Evolutionary conservation across 2,797 vertebrate species (phyloP).

Genomic region (Naso thynnoides): DNA sequence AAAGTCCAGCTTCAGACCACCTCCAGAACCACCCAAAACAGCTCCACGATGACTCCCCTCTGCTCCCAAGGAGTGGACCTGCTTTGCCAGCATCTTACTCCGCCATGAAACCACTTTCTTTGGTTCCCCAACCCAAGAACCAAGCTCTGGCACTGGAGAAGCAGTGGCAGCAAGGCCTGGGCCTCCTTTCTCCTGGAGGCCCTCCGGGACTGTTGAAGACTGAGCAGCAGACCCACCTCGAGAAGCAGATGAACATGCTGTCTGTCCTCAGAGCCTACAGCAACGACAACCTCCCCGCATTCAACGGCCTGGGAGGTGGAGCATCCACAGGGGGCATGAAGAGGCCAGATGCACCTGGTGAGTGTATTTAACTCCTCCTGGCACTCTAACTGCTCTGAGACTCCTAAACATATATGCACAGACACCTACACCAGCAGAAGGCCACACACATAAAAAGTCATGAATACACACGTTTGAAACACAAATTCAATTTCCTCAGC

Average conservation of each 20-base stretch:
- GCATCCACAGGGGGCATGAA: conserved; percentile 89
- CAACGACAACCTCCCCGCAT: conserved; percentile 93
- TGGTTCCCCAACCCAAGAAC: conserved; percentile 84
- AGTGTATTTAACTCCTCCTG: conserved; percentile 82
- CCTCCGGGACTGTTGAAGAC: conserved; percentile 89
- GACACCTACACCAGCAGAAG: conserved; percentile 22
- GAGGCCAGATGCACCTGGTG: conserved; percentile 97
- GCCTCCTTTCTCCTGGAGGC: conserved; percentile 89
- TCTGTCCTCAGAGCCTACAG: conserved; percentile 98
- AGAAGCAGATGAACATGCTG: conserved; percentile 96
- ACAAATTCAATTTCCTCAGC: conserved; percentile 64
- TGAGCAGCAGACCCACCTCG: conserved; percentile 90
- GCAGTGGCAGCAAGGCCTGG: conserved; percentile 89
- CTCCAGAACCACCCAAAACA: conserved; percentile 64
- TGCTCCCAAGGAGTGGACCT: conserved; percentile 68
- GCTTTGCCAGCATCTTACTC: conserved; percentile 57
- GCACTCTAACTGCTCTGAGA: conserved; percentile 34
- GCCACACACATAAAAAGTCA: conserved; percentile 30
- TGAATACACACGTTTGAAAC: conserved; percentile 42
- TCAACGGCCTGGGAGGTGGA: conserved; percentile 93
- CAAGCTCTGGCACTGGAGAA: conserved; percentile 88
- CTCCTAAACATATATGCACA: conserved; percentile 28
- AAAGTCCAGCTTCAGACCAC: conserved; percentile 72
- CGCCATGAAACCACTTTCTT: conserved; percentile 84
- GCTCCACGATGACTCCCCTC: conserved; percentile 61